Evolutionary conservation across 2,113 vertebrate genomes (phyloP).

Genomic region (Eclectus roratus): DNA sequence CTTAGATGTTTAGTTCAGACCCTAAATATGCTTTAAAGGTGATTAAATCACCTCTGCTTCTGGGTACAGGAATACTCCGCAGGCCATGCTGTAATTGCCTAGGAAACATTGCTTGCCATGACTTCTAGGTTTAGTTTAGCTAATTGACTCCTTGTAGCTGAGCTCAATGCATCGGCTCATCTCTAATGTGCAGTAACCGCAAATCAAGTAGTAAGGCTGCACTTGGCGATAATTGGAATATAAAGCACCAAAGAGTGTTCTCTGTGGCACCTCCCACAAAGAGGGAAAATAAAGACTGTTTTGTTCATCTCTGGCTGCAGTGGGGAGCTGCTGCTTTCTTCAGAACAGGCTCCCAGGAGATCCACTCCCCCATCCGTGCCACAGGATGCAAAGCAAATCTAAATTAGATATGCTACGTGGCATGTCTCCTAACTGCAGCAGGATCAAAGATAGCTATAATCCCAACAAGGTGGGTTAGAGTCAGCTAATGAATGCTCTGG

Average conservation of each 20-base stretch:
- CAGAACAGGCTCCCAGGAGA: not conserved
- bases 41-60: not conserved
- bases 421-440: not conserved
- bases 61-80: not conserved
- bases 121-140: not conserved
- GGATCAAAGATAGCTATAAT: not conserved
- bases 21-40: not conserved
- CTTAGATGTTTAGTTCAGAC: not conserved
- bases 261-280: not conserved
- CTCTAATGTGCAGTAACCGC: not conserved
- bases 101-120: not conserved
- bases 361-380: not conserved
- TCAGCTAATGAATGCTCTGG: not conserved
- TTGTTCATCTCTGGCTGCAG: not conserved
- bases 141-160: not conserved
- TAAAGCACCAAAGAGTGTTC: not conserved
- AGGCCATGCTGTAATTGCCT: not conserved
- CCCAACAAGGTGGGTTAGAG: not conserved
- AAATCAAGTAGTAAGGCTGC: not conserved
- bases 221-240: not conserved
- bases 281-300: not conserved
- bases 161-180: not conserved
- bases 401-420: not conserved
- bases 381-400: not conserved
- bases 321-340: not conserved